phyloP scores from a whole-genome alignment of 2,888 invertebrate species.

The Drosophila parthenogenetica region DNA sequence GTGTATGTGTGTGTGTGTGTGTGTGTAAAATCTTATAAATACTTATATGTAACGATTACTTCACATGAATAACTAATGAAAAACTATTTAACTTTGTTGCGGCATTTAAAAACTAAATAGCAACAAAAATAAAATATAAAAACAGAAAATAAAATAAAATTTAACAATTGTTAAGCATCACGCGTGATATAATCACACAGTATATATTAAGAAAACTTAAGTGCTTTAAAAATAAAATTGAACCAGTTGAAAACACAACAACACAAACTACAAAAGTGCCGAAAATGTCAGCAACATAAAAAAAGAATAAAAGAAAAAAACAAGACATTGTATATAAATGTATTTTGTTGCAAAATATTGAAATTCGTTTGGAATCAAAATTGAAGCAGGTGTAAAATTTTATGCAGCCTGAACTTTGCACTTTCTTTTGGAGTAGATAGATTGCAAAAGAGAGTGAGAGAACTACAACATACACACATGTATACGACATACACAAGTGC shows the following conservation, averaged over 20 bases:
- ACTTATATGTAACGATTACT: slow-evolving; percentile 38
- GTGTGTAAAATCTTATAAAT: slow-evolving; percentile 30
- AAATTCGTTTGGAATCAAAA: slow-evolving; percentile 15
- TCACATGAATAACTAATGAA: slow-evolving; percentile 16
- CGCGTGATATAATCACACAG: slow-evolving; percentile 70
- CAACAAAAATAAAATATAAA: slow-evolving; percentile 4
- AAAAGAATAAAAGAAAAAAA: slow-evolving; percentile 2
- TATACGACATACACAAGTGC: neutral
- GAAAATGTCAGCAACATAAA: slow-evolving; percentile 31
- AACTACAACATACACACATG: slow-evolving; percentile 2
- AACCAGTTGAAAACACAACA: slow-evolving; percentile 44
- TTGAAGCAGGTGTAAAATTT: slow-evolving; percentile 42
- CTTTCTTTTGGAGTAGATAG: slow-evolving; percentile 24
- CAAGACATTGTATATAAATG: slow-evolving; percentile 5
- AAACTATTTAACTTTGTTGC: slow-evolving; percentile 11
- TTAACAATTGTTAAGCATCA: slow-evolving; percentile 55
- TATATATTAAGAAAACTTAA: slow-evolving; percentile 43
- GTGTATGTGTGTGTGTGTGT: slow-evolving; percentile 33
- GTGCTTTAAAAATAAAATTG: slow-evolving; percentile 63
- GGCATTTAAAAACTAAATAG: slow-evolving; percentile 17
- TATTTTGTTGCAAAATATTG: slow-evolving; percentile 24
- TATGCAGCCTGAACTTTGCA: slow-evolving; percentile 58
- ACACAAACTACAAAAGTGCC: slow-evolving; percentile 57
- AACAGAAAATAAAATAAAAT: slow-evolving; percentile 23
- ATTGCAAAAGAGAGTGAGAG: slow-evolving; percentile 20